A percentile compares a stretch with the other conserved stretches of the same genome.
phyloP scores from a whole-genome alignment of 2,797 vertebrate genomes.

The Apogon talboti region DNA sequence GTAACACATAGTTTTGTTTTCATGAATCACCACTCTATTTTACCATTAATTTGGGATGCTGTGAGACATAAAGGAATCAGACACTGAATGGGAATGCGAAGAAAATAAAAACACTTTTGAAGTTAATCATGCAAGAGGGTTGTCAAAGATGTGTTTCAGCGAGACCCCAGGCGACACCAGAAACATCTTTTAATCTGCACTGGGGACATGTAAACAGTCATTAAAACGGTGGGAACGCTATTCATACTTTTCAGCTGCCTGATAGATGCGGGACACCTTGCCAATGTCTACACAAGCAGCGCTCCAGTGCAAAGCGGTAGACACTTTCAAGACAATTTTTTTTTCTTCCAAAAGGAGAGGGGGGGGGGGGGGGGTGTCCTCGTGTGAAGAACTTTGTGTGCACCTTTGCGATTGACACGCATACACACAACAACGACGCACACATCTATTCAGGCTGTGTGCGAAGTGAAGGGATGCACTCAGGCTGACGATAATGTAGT shows the following conservation, averaged over 20 bases:
- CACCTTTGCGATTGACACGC: conserved; percentile 63
- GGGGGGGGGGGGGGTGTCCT: conserved; percentile 39
- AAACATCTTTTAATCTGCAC: conserved; percentile 74
- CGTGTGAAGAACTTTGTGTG: conserved; percentile 58
- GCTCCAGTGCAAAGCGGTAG: conserved; percentile 54
- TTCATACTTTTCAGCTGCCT: conserved; percentile 72
- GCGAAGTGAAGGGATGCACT: conserved; percentile 68
- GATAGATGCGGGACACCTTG: conserved; percentile 58
- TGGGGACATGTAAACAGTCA: conserved; percentile 77
- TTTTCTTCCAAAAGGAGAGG: conserved; percentile 16
- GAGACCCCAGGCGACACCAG: conserved; percentile 67
- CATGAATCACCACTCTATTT: background rate
- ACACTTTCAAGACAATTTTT: conserved; percentile 52
- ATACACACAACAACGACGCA: conserved; percentile 61
- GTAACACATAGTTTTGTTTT: background rate
- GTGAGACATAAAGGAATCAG: conserved; percentile 46
- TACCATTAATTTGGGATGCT: conserved; percentile 17
- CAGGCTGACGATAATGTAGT: conserved; percentile 74
- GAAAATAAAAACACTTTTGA: conserved; percentile 52
- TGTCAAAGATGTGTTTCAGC: conserved; percentile 64
- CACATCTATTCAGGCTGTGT: conserved; percentile 69
- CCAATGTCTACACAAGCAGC: conserved; percentile 71
- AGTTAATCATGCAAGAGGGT: conserved; percentile 61
- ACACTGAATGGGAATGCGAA: conserved; percentile 19
- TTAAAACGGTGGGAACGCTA: conserved; percentile 72